Evolutionary conservation across 2,797 vertebrate species (phyloP).

Genomic region (Yasuhikotakia modesta): DNA sequence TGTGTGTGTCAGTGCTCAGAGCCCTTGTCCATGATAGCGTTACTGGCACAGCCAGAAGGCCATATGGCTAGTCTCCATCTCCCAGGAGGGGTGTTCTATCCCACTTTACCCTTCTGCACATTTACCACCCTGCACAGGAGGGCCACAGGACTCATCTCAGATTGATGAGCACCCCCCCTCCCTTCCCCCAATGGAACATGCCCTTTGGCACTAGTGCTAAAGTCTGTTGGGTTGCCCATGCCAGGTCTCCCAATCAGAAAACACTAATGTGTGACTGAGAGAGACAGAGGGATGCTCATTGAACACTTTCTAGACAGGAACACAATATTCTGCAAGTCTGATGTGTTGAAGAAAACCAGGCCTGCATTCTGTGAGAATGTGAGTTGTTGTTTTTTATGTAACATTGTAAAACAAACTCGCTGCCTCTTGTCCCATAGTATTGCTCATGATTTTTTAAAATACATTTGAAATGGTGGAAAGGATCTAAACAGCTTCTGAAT

Average conservation of each 20-base stretch:
- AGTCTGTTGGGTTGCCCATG: conserved; percentile 64
- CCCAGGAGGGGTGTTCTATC: conserved; percentile 67
- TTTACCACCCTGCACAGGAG: conserved; percentile 66
- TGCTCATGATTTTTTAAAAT: background rate
- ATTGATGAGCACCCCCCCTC: conserved; percentile 63
- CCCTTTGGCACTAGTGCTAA: conserved; percentile 62
- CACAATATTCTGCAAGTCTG: conserved; percentile 6
- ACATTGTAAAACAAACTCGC: background rate
- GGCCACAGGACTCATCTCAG: conserved; percentile 65
- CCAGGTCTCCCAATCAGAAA: conserved; percentile 60
- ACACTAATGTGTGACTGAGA: conserved; percentile 43
- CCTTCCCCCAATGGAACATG: conserved; percentile 62
- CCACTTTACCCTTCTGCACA: conserved; percentile 65
- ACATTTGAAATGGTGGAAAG: background rate
- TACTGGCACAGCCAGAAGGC: conserved; percentile 64
- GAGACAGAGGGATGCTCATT: conserved; percentile 36
- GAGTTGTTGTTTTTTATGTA: background rate
- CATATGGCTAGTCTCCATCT: conserved; percentile 67
- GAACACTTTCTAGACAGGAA: conserved; percentile 31
- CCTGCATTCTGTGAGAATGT: conserved; percentile 18
- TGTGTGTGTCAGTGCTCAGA: conserved; percentile 37
- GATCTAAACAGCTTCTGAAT: conserved; percentile 11
- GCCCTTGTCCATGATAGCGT: conserved; percentile 61
- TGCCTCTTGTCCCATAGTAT: background rate
- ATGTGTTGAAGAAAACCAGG: conserved; percentile 20